These are phyloP conservation scores for Notarius lentiginosus DNA, from an alignment of 2,113 vertebrate species.

Conservation along the genomic window DNA sequence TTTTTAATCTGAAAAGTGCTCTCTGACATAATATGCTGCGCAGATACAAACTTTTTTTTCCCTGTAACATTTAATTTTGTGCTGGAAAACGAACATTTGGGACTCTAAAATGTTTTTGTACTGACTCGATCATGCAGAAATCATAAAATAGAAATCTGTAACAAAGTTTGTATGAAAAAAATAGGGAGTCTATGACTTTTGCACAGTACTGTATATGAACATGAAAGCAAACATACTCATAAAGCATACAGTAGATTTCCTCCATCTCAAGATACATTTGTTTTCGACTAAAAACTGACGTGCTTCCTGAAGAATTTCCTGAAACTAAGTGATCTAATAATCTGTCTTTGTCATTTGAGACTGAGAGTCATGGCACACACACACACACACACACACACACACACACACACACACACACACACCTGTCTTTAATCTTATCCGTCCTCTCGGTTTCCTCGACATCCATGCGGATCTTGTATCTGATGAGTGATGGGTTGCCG, in stretches of 20 bases:
- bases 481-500: constrained; percentile 73
- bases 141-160: no score
- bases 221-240: background rate
- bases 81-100: no score
- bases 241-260: background rate
- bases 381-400: no score
- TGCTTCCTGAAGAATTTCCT: background rate
- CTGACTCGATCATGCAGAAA: no score
- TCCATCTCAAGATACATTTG: background rate
- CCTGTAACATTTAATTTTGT: no score
- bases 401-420: no score
- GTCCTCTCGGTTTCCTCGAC: constrained; percentile 88
- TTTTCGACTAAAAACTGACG: background rate
- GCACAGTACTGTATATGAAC: background rate
- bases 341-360: background rate
- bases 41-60: no score
- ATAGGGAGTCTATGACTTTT: no score
- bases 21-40: no score
- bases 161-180: no score
- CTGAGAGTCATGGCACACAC: background rate
- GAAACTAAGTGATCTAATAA: background rate
- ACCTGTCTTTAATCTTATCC: constrained; percentile 85
- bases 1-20: no score
- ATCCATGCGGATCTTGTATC: constrained; percentile 97
- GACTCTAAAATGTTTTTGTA: no score